Evolutionary conservation across 2,888 invertebrate species (phyloP).

Genomic region (Patella depressa): DNA sequence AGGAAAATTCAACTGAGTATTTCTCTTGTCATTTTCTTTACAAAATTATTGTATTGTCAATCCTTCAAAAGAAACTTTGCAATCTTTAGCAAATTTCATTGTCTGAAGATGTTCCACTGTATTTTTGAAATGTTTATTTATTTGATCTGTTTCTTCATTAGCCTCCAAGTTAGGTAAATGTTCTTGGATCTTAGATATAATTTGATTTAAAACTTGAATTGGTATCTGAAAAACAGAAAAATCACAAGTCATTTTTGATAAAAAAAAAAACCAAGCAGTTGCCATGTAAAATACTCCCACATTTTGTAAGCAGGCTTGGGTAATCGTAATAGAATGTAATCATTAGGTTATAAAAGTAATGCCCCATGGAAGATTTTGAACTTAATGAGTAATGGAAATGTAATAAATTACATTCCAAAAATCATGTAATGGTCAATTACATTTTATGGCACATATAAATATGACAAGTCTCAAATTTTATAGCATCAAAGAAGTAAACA

Average conservation of each 20-base stretch:
- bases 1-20: too few relatives aligned
- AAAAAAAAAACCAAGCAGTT: neutral
- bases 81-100: constrained; percentile 54
- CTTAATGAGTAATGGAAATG: too few relatives aligned
- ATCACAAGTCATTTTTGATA: neutral
- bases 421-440: too few relatives aligned
- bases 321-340: too few relatives aligned
- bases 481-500: too few relatives aligned
- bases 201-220: constrained; percentile 78
- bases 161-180: constrained; percentile 93
- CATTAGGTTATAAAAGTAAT: neutral
- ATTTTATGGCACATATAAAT: neutral
- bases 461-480: neutral
- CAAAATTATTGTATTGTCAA: constrained; percentile 46
- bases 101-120: constrained; percentile 67
- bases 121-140: constrained; percentile 90
- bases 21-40: too few relatives aligned
- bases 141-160: constrained; percentile 96
- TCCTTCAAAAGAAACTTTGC: constrained; percentile 60
- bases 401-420: too few relatives aligned
- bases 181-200: constrained; percentile 92
- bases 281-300: too few relatives aligned
- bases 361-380: too few relatives aligned
- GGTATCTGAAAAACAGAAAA: constrained; percentile 75
- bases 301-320: too few relatives aligned